Evolutionary conservation across 2,113 vertebrate species (phyloP), one percentile per base, ranked within the genome.

Genomic region (Saguinus imperator): DNA sequence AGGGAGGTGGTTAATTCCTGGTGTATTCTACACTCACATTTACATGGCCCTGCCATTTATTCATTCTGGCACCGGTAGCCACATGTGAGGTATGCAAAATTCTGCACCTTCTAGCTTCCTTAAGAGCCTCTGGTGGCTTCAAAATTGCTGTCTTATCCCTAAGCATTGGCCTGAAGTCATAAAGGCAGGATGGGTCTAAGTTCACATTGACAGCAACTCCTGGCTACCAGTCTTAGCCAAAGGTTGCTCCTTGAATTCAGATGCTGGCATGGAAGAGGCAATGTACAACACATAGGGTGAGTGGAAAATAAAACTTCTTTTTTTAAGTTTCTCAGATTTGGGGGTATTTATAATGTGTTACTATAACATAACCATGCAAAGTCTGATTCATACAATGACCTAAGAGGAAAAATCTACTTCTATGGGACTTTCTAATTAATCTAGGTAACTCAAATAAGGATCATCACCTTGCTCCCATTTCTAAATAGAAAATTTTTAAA

Each of bases 31-130:
- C 20, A 21, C 14, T 7, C 13, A 18, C 0, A 1, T 18, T 52
- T 37, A 73, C 5, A 21, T 37, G 3, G 4, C 81, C 64, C 70
- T 18, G n/a, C 1, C 37, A 4, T 6, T 25, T 35, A 6, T 5
- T 32, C n/a, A 5, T 21, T 17, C 68, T 17, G 1, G 18, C 29
- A 0, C 14, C 3, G 6, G 32, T 8, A 25, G 27, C 21, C 48
- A 18, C 13, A 0, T 25, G 14, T 27, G 16, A 57, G 17, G 37
- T 35, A 8, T 12, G 4, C 27, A 40, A 1, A 50, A 11, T 14
- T 27, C 20, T 6, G 11, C 0, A 50, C 21, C 18, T 84, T 87
- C 55, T 18, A 18, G 20, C 3, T 48, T 17, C 11, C 17, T 52
- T 73, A 6, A 6, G 48, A 57, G 64, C n/a, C 17, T 17, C 79